Conservation (phyloP, 2,797 vertebrate species). For the Echiichthys vipera region DNA sequence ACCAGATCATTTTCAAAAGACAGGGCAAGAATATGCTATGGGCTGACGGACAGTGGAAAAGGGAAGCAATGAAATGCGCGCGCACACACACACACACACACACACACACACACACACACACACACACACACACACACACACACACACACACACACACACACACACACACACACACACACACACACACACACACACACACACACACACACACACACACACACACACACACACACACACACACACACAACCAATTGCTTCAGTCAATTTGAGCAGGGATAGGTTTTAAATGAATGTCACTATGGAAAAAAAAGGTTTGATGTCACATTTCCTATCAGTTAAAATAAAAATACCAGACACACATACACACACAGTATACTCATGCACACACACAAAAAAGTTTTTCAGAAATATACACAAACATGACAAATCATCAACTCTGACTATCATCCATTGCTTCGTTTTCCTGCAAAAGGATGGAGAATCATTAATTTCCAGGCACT, state of each 20-base stretch:
- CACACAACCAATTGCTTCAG: slow-evolving; percentile 8
- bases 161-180: slow-evolving; percentile 10
- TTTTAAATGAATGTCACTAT: slow-evolving; percentile 50
- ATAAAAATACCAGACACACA: slow-evolving; percentile 10
- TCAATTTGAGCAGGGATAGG: slow-evolving; percentile 19
- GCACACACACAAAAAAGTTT: slow-evolving; percentile 11
- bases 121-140: neutral
- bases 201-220: neutral
- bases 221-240: neutral
- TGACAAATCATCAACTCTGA: slow-evolving; percentile 51
- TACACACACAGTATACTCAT: neutral
- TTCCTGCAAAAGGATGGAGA: slow-evolving; percentile 38
- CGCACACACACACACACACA: slow-evolving; percentile 16
- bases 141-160: neutral
- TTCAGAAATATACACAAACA: slow-evolving; percentile 31
- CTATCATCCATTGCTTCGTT: slow-evolving; percentile 51
- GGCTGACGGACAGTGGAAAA: slow-evolving; percentile 42
- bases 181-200: slow-evolving; percentile 5
- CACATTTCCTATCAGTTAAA: slow-evolving; percentile 38
- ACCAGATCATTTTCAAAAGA: slow-evolving; percentile 41
- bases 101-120: slow-evolving; percentile 5
- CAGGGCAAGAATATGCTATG: slow-evolving; percentile 32
- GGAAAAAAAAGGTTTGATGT: slow-evolving; percentile 45
- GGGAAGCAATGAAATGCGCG: slow-evolving; percentile 55
- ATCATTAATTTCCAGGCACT: slow-evolving; percentile 70